phyloP scores from a whole-genome alignment of 2,113 vertebrate genomes.

The Pogona vitticeps region DNA sequence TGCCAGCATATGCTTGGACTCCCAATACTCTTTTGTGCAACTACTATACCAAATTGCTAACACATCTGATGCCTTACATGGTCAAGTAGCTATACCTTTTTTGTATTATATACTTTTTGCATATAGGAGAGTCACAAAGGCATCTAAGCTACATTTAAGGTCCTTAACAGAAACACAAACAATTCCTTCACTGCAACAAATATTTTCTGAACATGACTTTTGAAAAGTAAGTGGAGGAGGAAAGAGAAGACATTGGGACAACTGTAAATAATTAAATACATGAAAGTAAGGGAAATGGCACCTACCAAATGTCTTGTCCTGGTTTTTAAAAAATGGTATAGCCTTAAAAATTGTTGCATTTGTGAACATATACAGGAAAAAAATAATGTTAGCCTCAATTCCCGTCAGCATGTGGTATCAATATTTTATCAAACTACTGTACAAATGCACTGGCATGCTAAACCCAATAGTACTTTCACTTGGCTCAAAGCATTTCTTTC shows the following conservation, averaged over 20 bases:
- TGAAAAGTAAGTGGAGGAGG: slow-evolving; percentile 62
- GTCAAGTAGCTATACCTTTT: slow-evolving; percentile 38
- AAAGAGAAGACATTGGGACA: slow-evolving; percentile 70
- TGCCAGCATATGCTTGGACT: slow-evolving; percentile 59
- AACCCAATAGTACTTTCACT: slow-evolving; percentile 50
- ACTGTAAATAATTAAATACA: slow-evolving; percentile 76
- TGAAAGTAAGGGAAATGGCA: slow-evolving; percentile 67
- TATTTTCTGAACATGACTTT: slow-evolving; percentile 59
- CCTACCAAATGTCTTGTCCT: slow-evolving; percentile 67
- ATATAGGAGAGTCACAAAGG: slow-evolving; percentile 25
- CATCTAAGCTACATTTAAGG: slow-evolving; percentile 32
- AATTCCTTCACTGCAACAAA: slow-evolving; percentile 45
- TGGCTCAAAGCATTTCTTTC: slow-evolving; percentile 55
- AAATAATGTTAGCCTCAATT: slow-evolving; percentile 60
- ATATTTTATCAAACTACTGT: background rate
- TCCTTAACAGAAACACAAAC: background rate
- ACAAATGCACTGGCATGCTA: slow-evolving; percentile 7
- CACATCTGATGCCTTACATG: slow-evolving; percentile 45
- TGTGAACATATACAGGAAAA: slow-evolving; percentile 45
- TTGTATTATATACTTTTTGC: background rate
- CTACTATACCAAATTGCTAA: slow-evolving; percentile 54
- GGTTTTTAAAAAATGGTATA: background rate
- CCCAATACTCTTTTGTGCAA: slow-evolving; percentile 45
- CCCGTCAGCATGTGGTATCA: slow-evolving; percentile 50
- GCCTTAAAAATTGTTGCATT: slow-evolving; percentile 56